Evolutionary conservation across 2,113 vertebrate species (phyloP).

Genomic region (Gymnocephalus cernua): DNA sequence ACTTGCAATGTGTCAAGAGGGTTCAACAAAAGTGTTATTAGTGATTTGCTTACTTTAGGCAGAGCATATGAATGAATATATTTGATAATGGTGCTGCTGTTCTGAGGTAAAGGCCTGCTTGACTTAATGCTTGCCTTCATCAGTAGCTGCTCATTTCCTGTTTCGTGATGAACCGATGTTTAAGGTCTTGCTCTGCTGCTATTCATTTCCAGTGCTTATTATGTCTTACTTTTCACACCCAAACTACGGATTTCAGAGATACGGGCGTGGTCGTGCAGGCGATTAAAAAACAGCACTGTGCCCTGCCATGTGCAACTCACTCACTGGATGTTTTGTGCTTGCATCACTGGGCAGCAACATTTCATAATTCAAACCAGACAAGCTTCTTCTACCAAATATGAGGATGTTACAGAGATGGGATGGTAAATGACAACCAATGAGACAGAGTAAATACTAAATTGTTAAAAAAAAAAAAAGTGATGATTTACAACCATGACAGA

Average conservation of each 20-base stretch:
- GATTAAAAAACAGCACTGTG: constrained; percentile 4
- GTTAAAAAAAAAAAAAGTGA: neutral
- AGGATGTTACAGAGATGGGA: neutral
- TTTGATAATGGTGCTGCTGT: constrained; percentile 3
- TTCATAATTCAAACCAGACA: constrained; percentile 42
- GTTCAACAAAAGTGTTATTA: neutral
- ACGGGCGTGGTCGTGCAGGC: neutral
- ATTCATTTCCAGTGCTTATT: constrained; percentile 10
- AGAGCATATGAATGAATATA: neutral
- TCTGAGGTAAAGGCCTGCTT: neutral
- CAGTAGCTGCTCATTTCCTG: constrained; percentile 15
- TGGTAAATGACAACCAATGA: constrained; percentile 2
- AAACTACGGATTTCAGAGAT: neutral
- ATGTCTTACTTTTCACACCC: constrained; percentile 8
- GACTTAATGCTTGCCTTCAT: constrained; percentile 11
- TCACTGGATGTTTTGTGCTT: constrained; percentile 9
- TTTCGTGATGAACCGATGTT: neutral
- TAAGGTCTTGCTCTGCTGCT: constrained; percentile 3
- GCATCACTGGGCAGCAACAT: constrained; percentile 15
- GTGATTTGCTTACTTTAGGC: neutral
- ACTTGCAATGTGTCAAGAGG: neutral
- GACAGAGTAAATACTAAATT: neutral
- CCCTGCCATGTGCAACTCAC: neutral
- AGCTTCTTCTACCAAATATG: constrained; percentile 6
- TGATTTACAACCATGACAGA: neutral